phyloP scores from a whole-genome alignment of 2,113 vertebrate species.

The Natator depressus region DNA sequence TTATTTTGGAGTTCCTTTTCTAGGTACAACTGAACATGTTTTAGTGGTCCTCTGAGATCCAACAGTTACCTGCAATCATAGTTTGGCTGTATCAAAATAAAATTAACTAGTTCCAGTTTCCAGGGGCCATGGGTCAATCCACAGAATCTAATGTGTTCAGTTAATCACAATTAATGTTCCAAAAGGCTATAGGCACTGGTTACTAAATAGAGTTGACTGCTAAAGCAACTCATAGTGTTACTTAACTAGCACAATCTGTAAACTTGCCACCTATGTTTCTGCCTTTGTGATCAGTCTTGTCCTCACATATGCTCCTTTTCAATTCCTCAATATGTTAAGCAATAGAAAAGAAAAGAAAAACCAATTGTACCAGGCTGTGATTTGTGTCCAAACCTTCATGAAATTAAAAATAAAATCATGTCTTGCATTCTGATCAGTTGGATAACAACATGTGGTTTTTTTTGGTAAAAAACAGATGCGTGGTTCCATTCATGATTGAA shows the following conservation, averaged over 20 bases:
- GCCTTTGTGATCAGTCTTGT: background rate
- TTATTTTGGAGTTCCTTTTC: background rate
- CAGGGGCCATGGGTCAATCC: background rate
- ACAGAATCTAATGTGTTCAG: background rate
- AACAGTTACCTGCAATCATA: background rate
- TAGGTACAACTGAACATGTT: background rate
- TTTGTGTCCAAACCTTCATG: background rate
- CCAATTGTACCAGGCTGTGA: background rate
- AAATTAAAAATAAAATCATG: background rate
- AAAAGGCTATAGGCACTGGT: background rate
- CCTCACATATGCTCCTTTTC: background rate
- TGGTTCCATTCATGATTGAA: background rate
- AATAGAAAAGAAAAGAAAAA: background rate
- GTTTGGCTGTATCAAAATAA: background rate
- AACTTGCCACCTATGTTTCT: background rate
- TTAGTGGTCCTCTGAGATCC: background rate
- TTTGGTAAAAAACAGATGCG: background rate
- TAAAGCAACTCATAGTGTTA: background rate
- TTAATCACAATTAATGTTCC: background rate
- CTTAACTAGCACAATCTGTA: background rate
- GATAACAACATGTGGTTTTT: background rate
- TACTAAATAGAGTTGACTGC: background rate
- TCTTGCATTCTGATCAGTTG: background rate
- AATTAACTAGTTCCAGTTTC: background rate
- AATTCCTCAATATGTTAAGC: background rate